A percentile compares a stretch with the other conserved stretches of the same genome.
These are phyloP conservation scores for Cephalopterus ornatus DNA, from an alignment of 2,113 vertebrate genomes.

Conservation along the genomic window DNA sequence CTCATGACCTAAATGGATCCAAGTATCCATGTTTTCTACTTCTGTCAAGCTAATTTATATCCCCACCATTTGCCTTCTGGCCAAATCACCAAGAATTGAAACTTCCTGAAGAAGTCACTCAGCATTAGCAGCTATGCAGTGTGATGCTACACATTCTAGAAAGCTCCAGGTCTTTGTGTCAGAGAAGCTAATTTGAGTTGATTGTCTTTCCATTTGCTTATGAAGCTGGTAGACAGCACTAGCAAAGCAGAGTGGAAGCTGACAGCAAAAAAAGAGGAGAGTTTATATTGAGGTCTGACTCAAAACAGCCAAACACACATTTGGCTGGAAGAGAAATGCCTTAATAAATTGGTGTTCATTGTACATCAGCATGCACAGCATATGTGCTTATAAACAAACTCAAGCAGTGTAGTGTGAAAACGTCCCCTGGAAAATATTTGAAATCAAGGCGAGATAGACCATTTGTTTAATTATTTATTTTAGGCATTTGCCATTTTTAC, in stretches of 20 bases:
- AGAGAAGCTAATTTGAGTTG: background rate
- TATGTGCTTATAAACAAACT: background rate
- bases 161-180: background rate
- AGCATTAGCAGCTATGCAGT: background rate
- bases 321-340: background rate
- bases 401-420: background rate
- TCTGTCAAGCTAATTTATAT: background rate
- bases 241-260: background rate
- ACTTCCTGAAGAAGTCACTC: background rate
- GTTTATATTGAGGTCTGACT: background rate
- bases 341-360: background rate
- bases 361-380: background rate
- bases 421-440: background rate
- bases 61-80: background rate
- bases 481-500: background rate
- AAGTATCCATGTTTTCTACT: background rate
- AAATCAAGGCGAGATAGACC: background rate
- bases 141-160: background rate
- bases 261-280: background rate
- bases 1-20: background rate
- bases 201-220: background rate
- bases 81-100: background rate
- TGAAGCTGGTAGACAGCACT: background rate
- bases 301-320: background rate
- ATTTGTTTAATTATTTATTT: background rate